These are phyloP conservation scores for Halictus rubicundus DNA, from an alignment of 1,140 invertebrate species.

Conservation along the genomic window DNA sequence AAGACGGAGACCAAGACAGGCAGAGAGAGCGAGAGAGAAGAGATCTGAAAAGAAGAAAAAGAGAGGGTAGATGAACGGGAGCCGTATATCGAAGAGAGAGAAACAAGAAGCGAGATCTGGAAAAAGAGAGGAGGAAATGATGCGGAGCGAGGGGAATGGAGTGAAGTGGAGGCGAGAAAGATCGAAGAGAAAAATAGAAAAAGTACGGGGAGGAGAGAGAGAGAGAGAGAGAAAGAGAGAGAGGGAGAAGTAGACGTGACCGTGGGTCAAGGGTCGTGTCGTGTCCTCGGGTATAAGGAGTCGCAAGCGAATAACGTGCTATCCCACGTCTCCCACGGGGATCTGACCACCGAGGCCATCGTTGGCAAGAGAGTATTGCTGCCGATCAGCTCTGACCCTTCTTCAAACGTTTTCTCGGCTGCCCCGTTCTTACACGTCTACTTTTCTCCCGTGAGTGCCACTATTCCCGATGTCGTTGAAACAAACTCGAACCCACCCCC, in stretches of 20 bases:
- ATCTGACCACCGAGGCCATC: constrained; percentile 53
- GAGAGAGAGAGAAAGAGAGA: neutral
- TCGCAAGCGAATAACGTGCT: constrained; percentile 65
- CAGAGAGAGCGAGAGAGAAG: neutral
- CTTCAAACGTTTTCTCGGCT: constrained; percentile 59
- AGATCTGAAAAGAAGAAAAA: too few species aligned
- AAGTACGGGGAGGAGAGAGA: neutral
- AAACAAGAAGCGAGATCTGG: neutral
- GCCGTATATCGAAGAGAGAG: neutral
- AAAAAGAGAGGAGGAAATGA: neutral
- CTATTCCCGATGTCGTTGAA: constrained; percentile 54
- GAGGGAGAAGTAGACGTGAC: neutral
- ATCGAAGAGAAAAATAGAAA: neutral
- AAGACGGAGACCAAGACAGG: neutral
- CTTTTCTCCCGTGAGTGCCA: constrained; percentile 60
- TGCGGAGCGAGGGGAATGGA: neutral
- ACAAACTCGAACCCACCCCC: constrained; percentile 37
- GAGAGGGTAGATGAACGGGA: too few species aligned
- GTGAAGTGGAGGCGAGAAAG: neutral
- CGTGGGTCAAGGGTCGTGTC: constrained; percentile 52
- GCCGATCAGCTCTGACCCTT: constrained; percentile 60
- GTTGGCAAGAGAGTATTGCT: constrained; percentile 43
- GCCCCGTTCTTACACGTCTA: constrained; percentile 42
- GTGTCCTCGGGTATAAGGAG: constrained; percentile 62
- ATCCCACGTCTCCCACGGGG: constrained; percentile 62